A percentile compares a stretch with the other conserved stretches of the same genome.
These are phyloP conservation scores for Tetheella fluctuosa DNA, from an alignment of 2,888 invertebrate genomes.

Conservation along the genomic window DNA sequence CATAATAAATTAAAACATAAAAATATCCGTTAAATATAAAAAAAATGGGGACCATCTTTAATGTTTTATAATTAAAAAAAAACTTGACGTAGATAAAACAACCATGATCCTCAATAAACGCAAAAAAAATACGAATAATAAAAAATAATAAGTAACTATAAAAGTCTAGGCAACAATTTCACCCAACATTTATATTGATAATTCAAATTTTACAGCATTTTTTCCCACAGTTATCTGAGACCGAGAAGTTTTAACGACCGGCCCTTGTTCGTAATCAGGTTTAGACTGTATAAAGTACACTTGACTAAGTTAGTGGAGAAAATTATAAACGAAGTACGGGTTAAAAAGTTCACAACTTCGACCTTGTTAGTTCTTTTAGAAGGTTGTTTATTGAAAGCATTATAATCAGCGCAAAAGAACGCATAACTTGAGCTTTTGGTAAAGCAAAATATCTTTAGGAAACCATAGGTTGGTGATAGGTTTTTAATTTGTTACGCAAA, in stretches of 20 bases:
- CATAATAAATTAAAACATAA: too few relatives aligned
- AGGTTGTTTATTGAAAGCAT: not conserved
- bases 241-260: constrained; percentile 14
- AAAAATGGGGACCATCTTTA: too few relatives aligned
- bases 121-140: not conserved
- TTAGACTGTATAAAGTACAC: constrained; percentile 12
- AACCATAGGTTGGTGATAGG: too few relatives aligned
- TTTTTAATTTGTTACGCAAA: too few relatives aligned
- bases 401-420: not conserved
- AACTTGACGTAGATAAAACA: too few relatives aligned
- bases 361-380: not conserved
- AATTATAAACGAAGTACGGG: constrained; percentile 7
- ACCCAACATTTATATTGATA: not conserved
- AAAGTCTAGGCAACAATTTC: not conserved
- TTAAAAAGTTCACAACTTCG: not conserved
- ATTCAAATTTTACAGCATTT: not conserved
- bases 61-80: not conserved
- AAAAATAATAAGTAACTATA: not conserved
- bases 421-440: not conserved
- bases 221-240: constrained; percentile 3
- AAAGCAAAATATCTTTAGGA: too few relatives aligned
- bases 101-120: not conserved
- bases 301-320: constrained; percentile 4
- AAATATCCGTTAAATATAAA: too few relatives aligned
- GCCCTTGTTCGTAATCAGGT: constrained; percentile 12